Evolutionary conservation across 1,140 invertebrate genomes (phyloP).

Genomic region (Apolygus lucorum): DNA sequence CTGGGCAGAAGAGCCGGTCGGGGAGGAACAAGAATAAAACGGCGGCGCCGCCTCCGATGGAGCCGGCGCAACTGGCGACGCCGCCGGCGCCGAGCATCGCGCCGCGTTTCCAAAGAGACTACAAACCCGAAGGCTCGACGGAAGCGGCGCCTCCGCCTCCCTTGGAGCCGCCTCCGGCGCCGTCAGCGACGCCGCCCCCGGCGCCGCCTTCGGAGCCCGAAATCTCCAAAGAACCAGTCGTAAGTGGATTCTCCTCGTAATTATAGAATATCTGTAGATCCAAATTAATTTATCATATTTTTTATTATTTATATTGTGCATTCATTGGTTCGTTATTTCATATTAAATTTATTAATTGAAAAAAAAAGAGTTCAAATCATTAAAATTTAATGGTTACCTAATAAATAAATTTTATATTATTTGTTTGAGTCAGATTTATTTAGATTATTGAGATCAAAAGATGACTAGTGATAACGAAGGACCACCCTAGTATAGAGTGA

Average conservation of each 20-base stretch:
- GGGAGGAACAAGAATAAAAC: slow-evolving; percentile 2
- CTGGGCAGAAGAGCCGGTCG: neutral
- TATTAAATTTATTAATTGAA: too few species aligned
- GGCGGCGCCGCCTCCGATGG: neutral
- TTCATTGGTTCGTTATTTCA: too few species aligned
- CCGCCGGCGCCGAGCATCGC: slow-evolving; percentile 11
- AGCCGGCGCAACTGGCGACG: neutral
- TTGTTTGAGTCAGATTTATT: too few species aligned
- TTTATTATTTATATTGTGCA: too few species aligned
- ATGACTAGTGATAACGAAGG: too few species aligned
- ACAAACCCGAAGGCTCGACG: slow-evolving; percentile 18
- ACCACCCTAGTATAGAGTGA: too few species aligned
- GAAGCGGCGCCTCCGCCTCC: neutral
- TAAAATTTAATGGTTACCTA: too few species aligned
- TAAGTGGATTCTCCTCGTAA: neutral
- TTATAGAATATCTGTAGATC: neutral
- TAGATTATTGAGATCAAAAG: too few species aligned
- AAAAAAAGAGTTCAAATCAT: too few species aligned
- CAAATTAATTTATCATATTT: too few species aligned
- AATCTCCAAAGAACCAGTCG: neutral
- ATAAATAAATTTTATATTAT: too few species aligned
- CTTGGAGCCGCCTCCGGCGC: neutral
- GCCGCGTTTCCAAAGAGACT: slow-evolving; percentile 14
- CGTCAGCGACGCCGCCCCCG: too few species aligned
- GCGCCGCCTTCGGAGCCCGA: neutral